phyloP scores from a whole-genome alignment of 1,140 invertebrate species.

The Odontomachus brunneus region DNA sequence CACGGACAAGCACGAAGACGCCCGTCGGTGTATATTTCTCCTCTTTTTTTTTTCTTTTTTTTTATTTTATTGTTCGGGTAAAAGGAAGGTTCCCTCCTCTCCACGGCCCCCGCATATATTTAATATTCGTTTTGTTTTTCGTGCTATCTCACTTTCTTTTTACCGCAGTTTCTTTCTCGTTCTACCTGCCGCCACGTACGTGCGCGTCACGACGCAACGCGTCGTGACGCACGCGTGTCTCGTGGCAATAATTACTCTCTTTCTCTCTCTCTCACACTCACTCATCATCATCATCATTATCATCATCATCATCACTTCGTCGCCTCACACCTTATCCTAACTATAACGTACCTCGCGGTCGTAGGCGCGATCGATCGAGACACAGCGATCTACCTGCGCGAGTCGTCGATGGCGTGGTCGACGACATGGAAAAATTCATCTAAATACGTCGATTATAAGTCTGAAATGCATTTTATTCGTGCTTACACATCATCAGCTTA shows the following conservation, averaged over 20 bases:
- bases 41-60: not conserved
- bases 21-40: slow-evolving; percentile 35
- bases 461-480: slow-evolving; percentile 27
- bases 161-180: slow-evolving; percentile 60
- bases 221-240: slow-evolving; percentile 59
- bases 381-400: slow-evolving; percentile 31
- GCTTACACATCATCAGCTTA: slow-evolving; percentile 8
- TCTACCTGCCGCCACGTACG: slow-evolving; percentile 65
- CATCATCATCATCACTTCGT: slow-evolving; percentile 14
- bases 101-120: slow-evolving; percentile 85
- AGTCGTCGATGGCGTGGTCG: not conserved
- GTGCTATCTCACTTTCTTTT: slow-evolving; percentile 65
- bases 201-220: slow-evolving; percentile 51
- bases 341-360: not conserved
- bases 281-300: not conserved
- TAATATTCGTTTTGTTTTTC: slow-evolving; percentile 82
- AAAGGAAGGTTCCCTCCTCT: slow-evolving; percentile 84
- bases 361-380: slow-evolving; percentile 37
- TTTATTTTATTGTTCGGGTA: slow-evolving; percentile 56
- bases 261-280: slow-evolving; percentile 42
- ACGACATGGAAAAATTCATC: slow-evolving; percentile 22
- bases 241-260: slow-evolving; percentile 73
- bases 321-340: slow-evolving; percentile 22
- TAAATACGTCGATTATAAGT: slow-evolving; percentile 29
- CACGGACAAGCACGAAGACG: not conserved